Percentiles rank a stretch among this genome's conserved stretches.
Conservation (phyloP, 2,888 invertebrate genomes). For the Pollenia griseotomentosa region DNA sequence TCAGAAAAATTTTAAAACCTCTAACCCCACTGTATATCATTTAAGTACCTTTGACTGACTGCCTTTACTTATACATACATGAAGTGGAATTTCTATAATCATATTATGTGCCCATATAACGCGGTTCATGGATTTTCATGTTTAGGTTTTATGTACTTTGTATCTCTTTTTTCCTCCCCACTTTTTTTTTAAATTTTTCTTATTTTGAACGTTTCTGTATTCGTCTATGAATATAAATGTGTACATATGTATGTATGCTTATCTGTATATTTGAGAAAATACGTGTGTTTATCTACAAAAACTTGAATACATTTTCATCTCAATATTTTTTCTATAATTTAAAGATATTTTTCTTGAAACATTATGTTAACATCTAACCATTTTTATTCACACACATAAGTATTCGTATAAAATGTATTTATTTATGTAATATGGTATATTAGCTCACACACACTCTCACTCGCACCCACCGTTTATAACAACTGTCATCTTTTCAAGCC, state of each 20-base stretch:
- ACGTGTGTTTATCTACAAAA: background rate
- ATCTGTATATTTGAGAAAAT: background rate
- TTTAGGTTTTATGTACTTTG: conserved; percentile 11
- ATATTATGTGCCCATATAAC: conserved; percentile 11
- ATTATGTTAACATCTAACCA: conserved; percentile 2
- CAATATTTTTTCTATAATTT: conserved; percentile 11
- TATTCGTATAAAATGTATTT: background rate
- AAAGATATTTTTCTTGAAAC: conserved; percentile 22
- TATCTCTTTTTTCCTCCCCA: background rate
- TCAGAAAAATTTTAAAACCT: background rate
- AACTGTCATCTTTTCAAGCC: conserved; percentile 32
- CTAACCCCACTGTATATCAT: background rate
- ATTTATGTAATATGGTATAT: background rate
- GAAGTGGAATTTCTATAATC: conserved; percentile 6
- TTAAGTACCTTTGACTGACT: background rate
- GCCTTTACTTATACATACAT: background rate
- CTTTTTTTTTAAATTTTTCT: background rate
- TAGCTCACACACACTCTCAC: background rate
- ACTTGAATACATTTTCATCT: conserved; percentile 3
- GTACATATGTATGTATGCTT: background rate
- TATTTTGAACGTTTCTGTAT: background rate
- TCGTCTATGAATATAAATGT: background rate
- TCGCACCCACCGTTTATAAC: conserved; percentile 9
- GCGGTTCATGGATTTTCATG: conserved; percentile 31
- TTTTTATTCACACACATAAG: conserved; percentile 19